These are phyloP conservation scores for Callipepla californica DNA, from an alignment of 2,113 vertebrate species.

Conservation along the genomic window DNA sequence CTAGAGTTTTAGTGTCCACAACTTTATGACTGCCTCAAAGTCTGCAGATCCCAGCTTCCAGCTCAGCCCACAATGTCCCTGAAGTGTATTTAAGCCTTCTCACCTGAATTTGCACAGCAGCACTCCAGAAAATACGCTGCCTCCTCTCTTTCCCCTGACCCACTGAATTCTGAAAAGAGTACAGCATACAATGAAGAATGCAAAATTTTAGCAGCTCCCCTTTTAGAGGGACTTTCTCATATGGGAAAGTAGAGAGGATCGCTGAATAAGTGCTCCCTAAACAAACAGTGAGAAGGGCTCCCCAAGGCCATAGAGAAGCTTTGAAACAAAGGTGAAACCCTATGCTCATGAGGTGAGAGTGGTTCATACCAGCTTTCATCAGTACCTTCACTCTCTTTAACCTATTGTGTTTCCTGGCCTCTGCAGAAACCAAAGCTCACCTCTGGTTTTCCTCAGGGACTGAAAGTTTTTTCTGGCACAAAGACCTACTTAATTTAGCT, in stretches of 20 bases:
- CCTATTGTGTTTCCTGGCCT: background rate
- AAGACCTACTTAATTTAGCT: conserved; percentile 19
- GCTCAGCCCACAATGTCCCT: background rate
- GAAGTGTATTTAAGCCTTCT: background rate
- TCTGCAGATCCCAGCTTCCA: background rate
- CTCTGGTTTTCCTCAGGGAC: background rate
- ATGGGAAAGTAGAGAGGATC: background rate
- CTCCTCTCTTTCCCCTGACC: background rate
- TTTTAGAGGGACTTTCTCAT: background rate
- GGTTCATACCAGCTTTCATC: background rate
- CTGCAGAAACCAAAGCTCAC: background rate
- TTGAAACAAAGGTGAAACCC: background rate
- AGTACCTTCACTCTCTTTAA: background rate
- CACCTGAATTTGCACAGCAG: background rate
- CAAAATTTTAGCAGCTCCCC: background rate
- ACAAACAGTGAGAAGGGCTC: background rate
- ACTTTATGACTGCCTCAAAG: background rate
- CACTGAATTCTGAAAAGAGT: background rate
- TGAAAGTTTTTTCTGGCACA: background rate
- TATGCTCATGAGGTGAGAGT: background rate
- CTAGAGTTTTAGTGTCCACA: background rate
- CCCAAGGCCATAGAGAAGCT: background rate
- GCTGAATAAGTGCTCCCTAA: background rate
- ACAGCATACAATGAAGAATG: background rate
- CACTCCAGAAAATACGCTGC: background rate